Evolutionary conservation across 2,888 invertebrate species (phyloP).

Genomic region (Heliconius aoede): DNA sequence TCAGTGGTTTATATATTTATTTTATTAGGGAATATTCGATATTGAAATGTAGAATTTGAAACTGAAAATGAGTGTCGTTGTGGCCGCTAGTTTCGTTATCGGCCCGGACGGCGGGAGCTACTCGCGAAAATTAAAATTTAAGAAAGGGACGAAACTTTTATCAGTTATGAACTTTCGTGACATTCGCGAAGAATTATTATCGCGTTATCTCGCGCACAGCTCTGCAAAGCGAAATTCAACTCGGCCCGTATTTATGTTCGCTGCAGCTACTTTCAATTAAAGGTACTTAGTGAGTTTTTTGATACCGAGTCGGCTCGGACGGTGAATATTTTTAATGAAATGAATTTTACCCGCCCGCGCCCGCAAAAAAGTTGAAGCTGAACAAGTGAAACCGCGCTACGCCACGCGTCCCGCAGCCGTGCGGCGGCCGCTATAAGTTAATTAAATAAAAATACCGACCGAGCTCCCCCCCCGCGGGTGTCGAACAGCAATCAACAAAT

Average conservation of each 20-base stretch:
- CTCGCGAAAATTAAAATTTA: slow-evolving; percentile 79
- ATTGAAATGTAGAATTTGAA: slow-evolving; percentile 14
- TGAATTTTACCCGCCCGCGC: slow-evolving; percentile 29
- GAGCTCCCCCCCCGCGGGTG: slow-evolving; percentile 69
- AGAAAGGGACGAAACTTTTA: slow-evolving; percentile 80
- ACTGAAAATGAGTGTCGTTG: slow-evolving; percentile 31
- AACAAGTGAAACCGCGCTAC: slow-evolving; percentile 65
- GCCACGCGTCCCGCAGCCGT: slow-evolving; percentile 59
- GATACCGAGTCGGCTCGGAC: slow-evolving; percentile 34
- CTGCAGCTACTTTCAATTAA: slow-evolving; percentile 75
- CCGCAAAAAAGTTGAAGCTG: slow-evolving; percentile 56
- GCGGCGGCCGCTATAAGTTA: slow-evolving; percentile 67
- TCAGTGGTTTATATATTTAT: neutral
- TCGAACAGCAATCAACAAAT: slow-evolving; percentile 81
- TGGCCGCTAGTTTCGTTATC: slow-evolving; percentile 62
- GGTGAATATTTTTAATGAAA: slow-evolving; percentile 42
- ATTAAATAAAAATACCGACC: slow-evolving; percentile 78
- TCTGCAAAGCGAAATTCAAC: slow-evolving; percentile 68
- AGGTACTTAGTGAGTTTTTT: slow-evolving; percentile 49
- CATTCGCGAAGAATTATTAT: slow-evolving; percentile 81
- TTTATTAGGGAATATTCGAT: neutral
- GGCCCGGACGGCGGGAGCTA: slow-evolving; percentile 59
- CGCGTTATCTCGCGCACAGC: slow-evolving; percentile 73
- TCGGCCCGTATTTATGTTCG: slow-evolving; percentile 66
- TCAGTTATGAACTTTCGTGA: slow-evolving; percentile 82